Evolutionary conservation across 1,140 invertebrate genomes (phyloP).

Genomic region (Trachymyrmex cornetzi): DNA sequence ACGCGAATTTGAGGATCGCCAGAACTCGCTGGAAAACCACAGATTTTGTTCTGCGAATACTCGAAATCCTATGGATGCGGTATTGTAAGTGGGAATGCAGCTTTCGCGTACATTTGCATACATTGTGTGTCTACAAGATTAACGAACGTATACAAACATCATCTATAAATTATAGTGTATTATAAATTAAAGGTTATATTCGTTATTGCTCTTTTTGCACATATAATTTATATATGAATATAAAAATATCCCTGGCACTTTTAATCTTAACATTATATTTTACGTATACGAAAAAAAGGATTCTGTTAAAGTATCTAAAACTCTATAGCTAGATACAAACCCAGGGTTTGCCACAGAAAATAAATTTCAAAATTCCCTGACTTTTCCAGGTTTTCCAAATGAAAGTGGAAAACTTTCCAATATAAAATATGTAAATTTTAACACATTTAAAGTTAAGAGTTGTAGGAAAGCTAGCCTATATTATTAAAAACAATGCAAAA

Average conservation of each 20-base stretch:
- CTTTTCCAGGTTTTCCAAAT: no score
- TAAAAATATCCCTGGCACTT: not conserved
- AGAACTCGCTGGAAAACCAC: conserved; percentile 74
- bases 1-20: conserved; percentile 51
- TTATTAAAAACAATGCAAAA: no score
- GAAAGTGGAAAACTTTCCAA: no score
- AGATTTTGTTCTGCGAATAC: conserved; percentile 70
- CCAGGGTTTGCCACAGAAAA: no score
- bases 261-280: not conserved
- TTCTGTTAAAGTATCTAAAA: no score
- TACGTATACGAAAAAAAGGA: not conserved
- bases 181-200: conserved; percentile 1
- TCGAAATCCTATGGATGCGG: conserved; percentile 54
- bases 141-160: not conserved
- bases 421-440: no score
- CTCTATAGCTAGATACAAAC: no score
- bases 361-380: no score
- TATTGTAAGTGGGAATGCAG: not conserved
- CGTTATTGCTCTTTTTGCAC: not conserved
- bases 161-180: not conserved
- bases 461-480: no score
- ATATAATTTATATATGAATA: not conserved
- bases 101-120: conserved; percentile 11
- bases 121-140: not conserved
- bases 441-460: no score